phyloP scores from a whole-genome alignment of 2,113 vertebrate species.

The Actinemys pallida region DNA sequence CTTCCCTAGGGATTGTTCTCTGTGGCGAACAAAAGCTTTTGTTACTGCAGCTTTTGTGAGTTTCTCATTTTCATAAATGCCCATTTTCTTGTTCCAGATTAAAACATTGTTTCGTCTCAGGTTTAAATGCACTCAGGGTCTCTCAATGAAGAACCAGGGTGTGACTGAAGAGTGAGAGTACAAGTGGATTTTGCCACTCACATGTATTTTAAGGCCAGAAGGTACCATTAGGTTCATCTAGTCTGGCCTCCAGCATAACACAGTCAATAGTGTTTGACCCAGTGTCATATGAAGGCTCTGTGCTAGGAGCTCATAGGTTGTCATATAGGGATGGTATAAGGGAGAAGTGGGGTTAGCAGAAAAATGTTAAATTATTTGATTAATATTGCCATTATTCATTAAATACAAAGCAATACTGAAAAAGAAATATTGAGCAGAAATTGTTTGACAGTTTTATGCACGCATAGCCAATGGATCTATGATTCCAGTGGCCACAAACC shows the following conservation, averaged over 20 bases:
- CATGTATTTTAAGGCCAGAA: background rate
- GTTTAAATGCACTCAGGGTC: background rate
- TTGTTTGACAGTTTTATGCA: background rate
- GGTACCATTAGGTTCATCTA: slow-evolving; percentile 11
- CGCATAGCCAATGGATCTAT: background rate
- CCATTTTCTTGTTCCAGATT: background rate
- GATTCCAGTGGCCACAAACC: background rate
- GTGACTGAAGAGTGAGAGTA: background rate
- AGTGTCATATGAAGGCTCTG: slow-evolving; percentile 10
- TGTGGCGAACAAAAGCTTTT: background rate
- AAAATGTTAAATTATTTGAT: slow-evolving; percentile 13
- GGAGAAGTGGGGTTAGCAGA: background rate
- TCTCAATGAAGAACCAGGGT: background rate
- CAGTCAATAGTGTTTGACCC: slow-evolving; percentile 42
- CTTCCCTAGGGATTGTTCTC: background rate
- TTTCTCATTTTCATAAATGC: background rate
- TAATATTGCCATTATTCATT: background rate
- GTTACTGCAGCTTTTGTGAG: background rate
- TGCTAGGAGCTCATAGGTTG: slow-evolving; percentile 18
- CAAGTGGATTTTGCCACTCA: background rate
- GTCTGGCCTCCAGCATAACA: slow-evolving; percentile 40
- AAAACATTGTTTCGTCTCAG: background rate
- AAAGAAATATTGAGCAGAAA: background rate
- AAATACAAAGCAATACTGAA: background rate
- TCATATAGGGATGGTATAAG: background rate